Evolutionary conservation across 2,888 invertebrate genomes (phyloP), one percentile per base, ranked within the genome.

Genomic region (Papilio protenor): DNA sequence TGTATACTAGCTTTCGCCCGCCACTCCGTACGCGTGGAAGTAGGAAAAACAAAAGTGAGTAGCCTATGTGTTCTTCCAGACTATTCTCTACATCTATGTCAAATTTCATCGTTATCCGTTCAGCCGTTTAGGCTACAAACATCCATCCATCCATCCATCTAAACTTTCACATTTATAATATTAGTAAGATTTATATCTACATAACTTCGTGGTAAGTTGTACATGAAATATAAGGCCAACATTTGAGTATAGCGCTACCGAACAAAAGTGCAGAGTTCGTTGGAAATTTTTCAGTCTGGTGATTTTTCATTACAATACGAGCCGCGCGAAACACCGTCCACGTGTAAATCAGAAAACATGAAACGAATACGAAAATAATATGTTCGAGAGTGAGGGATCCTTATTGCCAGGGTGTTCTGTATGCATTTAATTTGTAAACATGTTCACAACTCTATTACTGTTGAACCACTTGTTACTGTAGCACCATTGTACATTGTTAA

Each of bases 271-370:
- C 61, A 61, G 57, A 61, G 61, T 61, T 40, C 66, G 66, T 33
- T 66, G 33, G 40, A 66, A 66, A 66, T 66, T 66, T 33, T 69
- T 69, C 66, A 69, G 66, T 69, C 66, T 69, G 66, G 66, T 69
- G 66, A 69, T 69, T 69, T 69, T 69, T 69, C 66, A 69, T 69
- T 45, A 69, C 66, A 69, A 69, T 69, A 69, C 66, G 12, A 12
- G 66, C 66, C 45, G 66, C 40, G 66, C 66, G 66, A 21, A 69
- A 69, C 66, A 69, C 40, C 66, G 40, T 69, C 45, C 66, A 69
- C n/a, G 66, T 66, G 66, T 45, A 45, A 66, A 66, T 66, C 66
- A 66, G 66, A 66, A 66, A 66, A 66, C 66, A 64, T 61, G 16
- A 61, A 61, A 27, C 64, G n/a, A 45, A 66, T n/a, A 10, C 40